Conservation (phyloP, 2,888 invertebrate species). For the Charanyca ferruginea region DNA sequence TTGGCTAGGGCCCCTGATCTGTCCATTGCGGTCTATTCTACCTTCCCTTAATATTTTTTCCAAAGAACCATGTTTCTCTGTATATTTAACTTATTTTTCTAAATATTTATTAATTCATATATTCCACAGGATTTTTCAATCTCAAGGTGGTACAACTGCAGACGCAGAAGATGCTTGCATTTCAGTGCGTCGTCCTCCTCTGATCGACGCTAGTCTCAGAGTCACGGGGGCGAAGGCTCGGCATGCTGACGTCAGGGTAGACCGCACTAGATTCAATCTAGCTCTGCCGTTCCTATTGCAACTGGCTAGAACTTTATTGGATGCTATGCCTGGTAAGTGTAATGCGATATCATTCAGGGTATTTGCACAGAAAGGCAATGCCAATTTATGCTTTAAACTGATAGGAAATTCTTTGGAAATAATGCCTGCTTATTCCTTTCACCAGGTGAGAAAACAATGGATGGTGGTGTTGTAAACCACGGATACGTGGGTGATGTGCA, state of each 20-base stretch:
- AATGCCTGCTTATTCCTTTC: background rate
- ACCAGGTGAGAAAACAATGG: constrained; percentile 90
- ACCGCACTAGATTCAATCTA: constrained; percentile 93
- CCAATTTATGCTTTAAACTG: background rate
- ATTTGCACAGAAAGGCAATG: background rate
- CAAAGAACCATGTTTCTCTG: too few species aligned
- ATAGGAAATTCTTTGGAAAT: too few species aligned
- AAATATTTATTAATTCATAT: background rate
- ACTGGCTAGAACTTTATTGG: constrained; percentile 91
- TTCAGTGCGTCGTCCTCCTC: constrained; percentile 93
- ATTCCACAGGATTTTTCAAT: constrained; percentile 92
- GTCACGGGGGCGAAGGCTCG: constrained; percentile 91
- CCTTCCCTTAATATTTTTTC: too few species aligned
- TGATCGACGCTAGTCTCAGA: constrained; percentile 93
- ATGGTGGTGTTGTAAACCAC: constrained; percentile 93
- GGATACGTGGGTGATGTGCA: constrained; percentile 93
- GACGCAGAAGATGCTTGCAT: constrained; percentile 87
- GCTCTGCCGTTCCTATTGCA: constrained; percentile 93
- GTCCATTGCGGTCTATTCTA: too few species aligned
- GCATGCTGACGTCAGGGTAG: constrained; percentile 93
- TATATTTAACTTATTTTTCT: too few species aligned
- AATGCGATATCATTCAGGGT: background rate
- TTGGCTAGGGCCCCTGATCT: too few species aligned
- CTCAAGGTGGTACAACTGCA: constrained; percentile 91
- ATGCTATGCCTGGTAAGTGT: constrained; percentile 89